Conservation (phyloP, 2,797 vertebrate genomes). For the Graptemys geographica region DNA sequence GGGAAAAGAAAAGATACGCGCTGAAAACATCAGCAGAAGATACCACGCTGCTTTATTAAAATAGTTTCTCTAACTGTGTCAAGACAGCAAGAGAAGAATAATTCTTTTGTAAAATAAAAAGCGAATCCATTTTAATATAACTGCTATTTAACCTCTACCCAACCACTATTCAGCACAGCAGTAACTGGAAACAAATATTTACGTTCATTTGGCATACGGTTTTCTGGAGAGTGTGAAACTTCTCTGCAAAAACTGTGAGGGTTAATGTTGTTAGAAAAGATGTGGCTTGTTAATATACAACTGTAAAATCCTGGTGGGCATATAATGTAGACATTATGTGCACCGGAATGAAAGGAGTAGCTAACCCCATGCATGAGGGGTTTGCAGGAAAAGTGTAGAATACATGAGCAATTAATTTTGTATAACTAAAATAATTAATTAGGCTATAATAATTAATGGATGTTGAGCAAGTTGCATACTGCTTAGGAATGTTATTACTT, state of each 20-base stretch:
- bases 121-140: rapidly evolving
- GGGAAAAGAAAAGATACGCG: rapidly evolving
- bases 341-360: not conserved
- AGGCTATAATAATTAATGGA: not conserved
- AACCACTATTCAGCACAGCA: not conserved
- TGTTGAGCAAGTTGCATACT: not conserved
- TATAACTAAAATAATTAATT: not conserved
- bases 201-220: not conserved
- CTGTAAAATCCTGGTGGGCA: not conserved
- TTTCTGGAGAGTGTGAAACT: not conserved
- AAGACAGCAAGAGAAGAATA: not conserved
- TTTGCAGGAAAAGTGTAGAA: not conserved
- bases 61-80: not conserved
- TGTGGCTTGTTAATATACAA: not conserved
- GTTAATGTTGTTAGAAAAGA: not conserved
- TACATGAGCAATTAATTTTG: not conserved
- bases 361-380: not conserved
- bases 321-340: not conserved
- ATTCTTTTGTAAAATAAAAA: not conserved
- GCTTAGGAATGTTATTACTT: not conserved
- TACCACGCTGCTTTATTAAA: not conserved
- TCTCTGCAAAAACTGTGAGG: not conserved
- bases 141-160: not conserved
- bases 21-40: not conserved
- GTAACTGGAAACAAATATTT: not conserved